These are phyloP conservation scores for Acrossocheilus fasciatus DNA, from an alignment of 2,797 vertebrate species.

Conservation along the genomic window DNA sequence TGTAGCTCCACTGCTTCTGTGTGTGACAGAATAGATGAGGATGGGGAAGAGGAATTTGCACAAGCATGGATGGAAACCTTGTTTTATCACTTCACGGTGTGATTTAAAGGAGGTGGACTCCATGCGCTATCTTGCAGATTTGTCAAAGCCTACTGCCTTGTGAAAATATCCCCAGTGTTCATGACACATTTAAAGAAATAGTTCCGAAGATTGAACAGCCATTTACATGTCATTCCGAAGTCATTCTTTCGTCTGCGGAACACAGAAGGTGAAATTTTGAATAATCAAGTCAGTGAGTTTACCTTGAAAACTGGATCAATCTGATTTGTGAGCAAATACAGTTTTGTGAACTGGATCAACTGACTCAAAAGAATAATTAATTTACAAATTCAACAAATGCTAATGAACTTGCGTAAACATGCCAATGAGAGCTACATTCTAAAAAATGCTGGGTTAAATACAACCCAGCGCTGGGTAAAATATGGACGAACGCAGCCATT, in stretches of 20 bases:
- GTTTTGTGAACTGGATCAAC: neutral
- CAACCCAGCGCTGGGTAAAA: too few species aligned
- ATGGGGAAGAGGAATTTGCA: conserved; percentile 35
- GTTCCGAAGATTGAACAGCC: neutral
- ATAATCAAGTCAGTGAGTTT: neutral
- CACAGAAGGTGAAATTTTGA: neutral
- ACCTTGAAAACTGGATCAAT: neutral
- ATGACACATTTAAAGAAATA: neutral
- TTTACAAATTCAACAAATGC: neutral
- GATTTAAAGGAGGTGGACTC: conserved; percentile 22
- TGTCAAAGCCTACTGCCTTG: conserved; percentile 12
- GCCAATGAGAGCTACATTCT: neutral
- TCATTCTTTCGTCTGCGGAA: neutral
- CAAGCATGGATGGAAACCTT: conserved; percentile 30
- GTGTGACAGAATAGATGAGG: conserved; percentile 15
- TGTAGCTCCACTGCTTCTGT: neutral
- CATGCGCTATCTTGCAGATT: conserved; percentile 12
- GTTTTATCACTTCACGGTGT: conserved; percentile 44
- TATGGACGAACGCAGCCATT: too few species aligned
- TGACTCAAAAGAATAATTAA: neutral
- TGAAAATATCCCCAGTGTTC: conserved; percentile 23
- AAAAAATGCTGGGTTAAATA: too few species aligned
- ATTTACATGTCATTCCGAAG: neutral
- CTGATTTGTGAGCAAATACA: neutral
- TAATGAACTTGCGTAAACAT: neutral